phyloP scores from a whole-genome alignment of 2,113 vertebrate species.

The Mastomys natalensis region DNA sequence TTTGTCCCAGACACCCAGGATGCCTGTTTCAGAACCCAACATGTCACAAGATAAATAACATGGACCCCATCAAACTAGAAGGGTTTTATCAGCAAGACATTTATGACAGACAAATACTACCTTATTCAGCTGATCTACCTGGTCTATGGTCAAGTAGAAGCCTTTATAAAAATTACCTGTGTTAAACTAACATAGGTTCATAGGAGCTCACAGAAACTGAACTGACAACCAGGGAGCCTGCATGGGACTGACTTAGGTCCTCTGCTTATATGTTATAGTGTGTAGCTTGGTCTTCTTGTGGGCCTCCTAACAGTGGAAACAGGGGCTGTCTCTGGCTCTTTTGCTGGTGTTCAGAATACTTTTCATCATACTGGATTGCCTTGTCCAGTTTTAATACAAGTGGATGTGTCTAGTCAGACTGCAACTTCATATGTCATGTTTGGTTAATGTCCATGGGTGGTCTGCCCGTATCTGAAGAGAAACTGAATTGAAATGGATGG shows the following conservation, averaged over 20 bases:
- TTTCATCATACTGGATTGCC: no score
- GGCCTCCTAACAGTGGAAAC: no score
- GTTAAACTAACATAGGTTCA: background rate
- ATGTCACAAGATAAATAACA: background rate
- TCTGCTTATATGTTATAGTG: no score
- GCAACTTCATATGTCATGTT: background rate
- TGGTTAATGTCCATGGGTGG: background rate
- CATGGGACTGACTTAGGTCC: no score
- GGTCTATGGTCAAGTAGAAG: background rate
- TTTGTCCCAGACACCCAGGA: rapidly evolving
- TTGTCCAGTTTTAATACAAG: background rate
- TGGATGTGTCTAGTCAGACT: background rate
- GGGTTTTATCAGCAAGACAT: no score
- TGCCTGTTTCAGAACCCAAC: background rate
- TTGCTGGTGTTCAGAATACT: no score
- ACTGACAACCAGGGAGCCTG: no score
- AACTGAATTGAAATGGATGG: background rate
- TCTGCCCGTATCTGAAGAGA: background rate
- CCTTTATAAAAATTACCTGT: background rate
- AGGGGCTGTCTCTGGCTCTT: no score
- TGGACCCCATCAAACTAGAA: background rate
- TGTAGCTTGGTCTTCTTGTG: no score
- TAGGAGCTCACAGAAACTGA: no score
- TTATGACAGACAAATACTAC: background rate
- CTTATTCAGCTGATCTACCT: background rate